Percentiles rank a stretch among this genome's conserved stretches.
Evolutionary conservation across 1,140 invertebrate species (phyloP).

Genomic region (Streblospio benedicti): DNA sequence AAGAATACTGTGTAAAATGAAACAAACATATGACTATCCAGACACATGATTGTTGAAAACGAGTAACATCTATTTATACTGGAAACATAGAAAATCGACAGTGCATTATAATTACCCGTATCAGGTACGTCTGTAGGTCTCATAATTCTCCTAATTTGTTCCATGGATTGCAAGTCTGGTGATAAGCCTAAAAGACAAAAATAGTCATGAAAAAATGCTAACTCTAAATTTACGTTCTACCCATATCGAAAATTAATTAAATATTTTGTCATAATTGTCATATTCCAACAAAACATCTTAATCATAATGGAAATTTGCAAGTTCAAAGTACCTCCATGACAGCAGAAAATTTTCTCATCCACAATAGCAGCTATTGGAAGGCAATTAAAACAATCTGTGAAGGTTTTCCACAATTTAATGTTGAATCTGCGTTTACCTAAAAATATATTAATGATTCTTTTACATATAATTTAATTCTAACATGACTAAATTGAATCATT

Average conservation of each 20-base stretch:
- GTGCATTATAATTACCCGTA: constrained; percentile 33
- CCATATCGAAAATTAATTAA: no score
- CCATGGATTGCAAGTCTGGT: constrained; percentile 54
- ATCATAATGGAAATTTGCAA: background rate
- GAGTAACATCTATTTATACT: no score
- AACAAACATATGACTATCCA: no score
- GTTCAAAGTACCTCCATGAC: constrained; percentile 63
- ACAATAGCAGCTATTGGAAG: constrained; percentile 68
- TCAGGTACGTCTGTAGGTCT: constrained; percentile 56
- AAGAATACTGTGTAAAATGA: no score
- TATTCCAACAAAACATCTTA: background rate
- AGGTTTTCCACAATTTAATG: constrained; percentile 54
- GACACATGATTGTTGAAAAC: no score
- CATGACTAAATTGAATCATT: background rate
- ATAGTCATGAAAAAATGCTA: background rate
- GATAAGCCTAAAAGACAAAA: constrained; percentile 35
- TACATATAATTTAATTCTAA: background rate
- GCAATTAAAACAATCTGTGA: constrained; percentile 54
- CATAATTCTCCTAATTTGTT: constrained; percentile 54
- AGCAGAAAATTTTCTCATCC: constrained; percentile 97
- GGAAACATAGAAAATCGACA: no score
- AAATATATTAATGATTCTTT: background rate
- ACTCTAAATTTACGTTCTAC: background rate
- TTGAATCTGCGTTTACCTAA: constrained; percentile 52
- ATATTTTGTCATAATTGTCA: no score